Conservation (phyloP, 2,888 invertebrate genomes). For the Julus scanicus region DNA sequence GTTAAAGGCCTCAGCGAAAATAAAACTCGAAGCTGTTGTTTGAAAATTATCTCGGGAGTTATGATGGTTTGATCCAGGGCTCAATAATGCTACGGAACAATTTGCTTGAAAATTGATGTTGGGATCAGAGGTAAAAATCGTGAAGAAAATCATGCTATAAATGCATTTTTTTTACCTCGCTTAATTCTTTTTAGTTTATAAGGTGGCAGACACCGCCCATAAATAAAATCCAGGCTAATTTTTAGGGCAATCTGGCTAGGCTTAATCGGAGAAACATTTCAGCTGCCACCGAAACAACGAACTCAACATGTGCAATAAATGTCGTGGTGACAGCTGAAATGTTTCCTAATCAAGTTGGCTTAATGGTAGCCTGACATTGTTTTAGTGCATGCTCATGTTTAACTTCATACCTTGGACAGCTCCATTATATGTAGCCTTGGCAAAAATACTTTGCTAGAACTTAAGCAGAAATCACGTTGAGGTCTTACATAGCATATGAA, state of each 20-base stretch:
- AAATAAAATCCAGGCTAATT: slow-evolving; percentile 20
- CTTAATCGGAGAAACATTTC: slow-evolving; percentile 1
- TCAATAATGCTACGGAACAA: neutral
- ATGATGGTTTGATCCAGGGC: neutral
- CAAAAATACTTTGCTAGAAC: neutral
- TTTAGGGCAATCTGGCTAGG: neutral
- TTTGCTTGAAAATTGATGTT: slow-evolving; percentile 1
- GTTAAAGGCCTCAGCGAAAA: neutral
- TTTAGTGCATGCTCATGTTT: neutral
- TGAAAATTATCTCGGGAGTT: slow-evolving; percentile 4
- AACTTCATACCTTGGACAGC: neutral
- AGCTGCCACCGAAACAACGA: slow-evolving; percentile 4
- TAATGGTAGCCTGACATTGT: slow-evolving; percentile 25
- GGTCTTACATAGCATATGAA: neutral
- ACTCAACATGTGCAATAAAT: slow-evolving; percentile 37
- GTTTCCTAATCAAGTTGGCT: slow-evolving; percentile 7
- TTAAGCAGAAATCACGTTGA: neutral
- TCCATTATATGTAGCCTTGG: neutral
- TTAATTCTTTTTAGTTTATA: slow-evolving; percentile 4
- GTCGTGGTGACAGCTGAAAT: slow-evolving; percentile 14
- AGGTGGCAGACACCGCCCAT: neutral
- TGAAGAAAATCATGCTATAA: neutral
- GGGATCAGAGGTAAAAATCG: slow-evolving; percentile 34
- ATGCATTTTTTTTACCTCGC: neutral
- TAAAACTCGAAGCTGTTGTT: slow-evolving; percentile 5